Conservation (phyloP, 2,797 vertebrate genomes). For the Tachyglossus aculeatus region DNA sequence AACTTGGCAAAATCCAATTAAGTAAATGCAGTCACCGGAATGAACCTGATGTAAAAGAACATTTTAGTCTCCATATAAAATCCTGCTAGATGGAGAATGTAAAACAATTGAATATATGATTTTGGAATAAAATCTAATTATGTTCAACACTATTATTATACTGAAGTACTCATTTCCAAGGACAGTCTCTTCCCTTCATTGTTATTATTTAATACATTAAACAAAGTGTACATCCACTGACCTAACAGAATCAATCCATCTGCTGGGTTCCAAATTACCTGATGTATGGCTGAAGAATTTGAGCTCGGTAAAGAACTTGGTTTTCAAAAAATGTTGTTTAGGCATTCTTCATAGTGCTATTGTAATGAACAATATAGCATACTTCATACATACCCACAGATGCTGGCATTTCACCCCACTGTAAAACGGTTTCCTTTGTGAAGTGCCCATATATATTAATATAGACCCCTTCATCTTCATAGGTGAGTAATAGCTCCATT, state of each 20-base stretch:
- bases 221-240: neutral
- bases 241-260: neutral
- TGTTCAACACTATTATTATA: constrained; percentile 2
- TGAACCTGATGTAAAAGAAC: constrained; percentile 1
- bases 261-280: constrained; percentile 3
- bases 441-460: constrained; percentile 91
- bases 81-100: constrained; percentile 6
- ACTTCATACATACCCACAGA: constrained; percentile 83
- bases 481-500: constrained; percentile 91
- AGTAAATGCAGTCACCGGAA: constrained; percentile 1
- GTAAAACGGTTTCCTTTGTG: constrained; percentile 91
- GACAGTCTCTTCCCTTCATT: neutral
- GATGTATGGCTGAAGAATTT: neutral
- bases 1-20: neutral
- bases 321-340: constrained; percentile 11
- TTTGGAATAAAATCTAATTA: neutral
- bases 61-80: constrained; percentile 19
- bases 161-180: constrained; percentile 5
- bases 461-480: constrained; percentile 91
- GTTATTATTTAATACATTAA: constrained; percentile 16
- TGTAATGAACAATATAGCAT: neutral
- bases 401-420: constrained; percentile 94
- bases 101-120: constrained; percentile 16
- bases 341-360: neutral
- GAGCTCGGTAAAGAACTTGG: constrained; percentile 1